A percentile compares a stretch with the other conserved stretches of the same genome.
Evolutionary conservation across 2,888 invertebrate genomes (phyloP).

Genomic region (Chalcis sispes): DNA sequence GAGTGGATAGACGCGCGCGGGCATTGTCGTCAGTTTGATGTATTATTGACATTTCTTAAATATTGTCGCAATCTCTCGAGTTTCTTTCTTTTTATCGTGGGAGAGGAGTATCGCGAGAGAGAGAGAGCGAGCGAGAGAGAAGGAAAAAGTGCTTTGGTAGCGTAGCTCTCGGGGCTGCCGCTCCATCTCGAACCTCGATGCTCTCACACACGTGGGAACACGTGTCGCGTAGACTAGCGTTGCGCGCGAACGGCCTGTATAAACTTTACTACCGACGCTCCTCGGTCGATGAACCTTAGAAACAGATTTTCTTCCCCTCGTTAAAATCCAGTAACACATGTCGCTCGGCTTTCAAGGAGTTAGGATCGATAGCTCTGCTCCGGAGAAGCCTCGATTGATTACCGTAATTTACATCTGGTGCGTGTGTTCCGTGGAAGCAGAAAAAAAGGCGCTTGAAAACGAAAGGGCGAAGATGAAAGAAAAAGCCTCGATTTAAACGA

Average conservation of each 20-base stretch:
- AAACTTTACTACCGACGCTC: constrained; percentile 59
- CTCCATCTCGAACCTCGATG: constrained; percentile 19
- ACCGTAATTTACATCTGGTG: constrained; percentile 44
- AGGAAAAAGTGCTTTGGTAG: constrained; percentile 20
- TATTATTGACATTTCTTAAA: constrained; percentile 75
- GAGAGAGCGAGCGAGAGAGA: neutral
- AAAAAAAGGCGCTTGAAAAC: constrained; percentile 41
- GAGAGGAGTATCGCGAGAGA: neutral
- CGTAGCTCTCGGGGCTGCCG: neutral
- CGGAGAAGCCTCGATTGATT: constrained; percentile 33
- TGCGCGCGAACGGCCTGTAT: constrained; percentile 52
- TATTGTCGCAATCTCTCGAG: constrained; percentile 63
- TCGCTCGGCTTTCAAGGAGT: neutral
- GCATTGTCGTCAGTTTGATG: constrained; percentile 67
- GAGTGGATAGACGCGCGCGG: constrained; percentile 63
- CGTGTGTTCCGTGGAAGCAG: neutral
- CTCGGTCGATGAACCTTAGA: constrained; percentile 67
- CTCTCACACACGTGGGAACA: constrained; percentile 35
- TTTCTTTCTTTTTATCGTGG: constrained; percentile 26
- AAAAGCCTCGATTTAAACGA: no score
- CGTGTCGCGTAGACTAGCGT: constrained; percentile 40
- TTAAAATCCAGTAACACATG: constrained; percentile 52
- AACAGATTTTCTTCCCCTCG: constrained; percentile 62
- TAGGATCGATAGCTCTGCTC: constrained; percentile 36
- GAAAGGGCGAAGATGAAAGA: no score